These are phyloP conservation scores for Bombylius major DNA, from an alignment of 2,888 invertebrate genomes.

Conservation along the genomic window DNA sequence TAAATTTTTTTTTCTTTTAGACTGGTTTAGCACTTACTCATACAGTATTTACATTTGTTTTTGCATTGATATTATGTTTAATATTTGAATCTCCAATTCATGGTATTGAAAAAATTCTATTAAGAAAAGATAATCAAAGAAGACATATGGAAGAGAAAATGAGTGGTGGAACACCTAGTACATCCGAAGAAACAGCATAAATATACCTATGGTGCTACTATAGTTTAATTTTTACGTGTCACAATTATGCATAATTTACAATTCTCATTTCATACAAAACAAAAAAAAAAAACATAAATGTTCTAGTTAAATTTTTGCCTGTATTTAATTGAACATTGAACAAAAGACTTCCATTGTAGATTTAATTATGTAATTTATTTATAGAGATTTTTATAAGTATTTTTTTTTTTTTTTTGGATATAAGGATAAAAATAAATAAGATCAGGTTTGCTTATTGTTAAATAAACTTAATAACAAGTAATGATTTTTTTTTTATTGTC, in stretches of 20 bases:
- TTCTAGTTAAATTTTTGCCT: no score
- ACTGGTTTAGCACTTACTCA: slow-evolving; percentile 44
- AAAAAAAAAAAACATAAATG: no score
- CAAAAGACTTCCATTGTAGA: not conserved
- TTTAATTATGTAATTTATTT: not conserved
- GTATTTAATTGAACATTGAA: not conserved
- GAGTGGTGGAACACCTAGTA: slow-evolving; percentile 6
- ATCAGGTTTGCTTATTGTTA: no score
- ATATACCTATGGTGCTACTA: no score
- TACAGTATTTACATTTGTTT: slow-evolving; percentile 45
- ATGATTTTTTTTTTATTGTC: not conserved
- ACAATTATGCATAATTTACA: no score
- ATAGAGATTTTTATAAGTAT: not conserved
- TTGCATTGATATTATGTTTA: slow-evolving; percentile 50
- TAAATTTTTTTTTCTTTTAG: slow-evolving; percentile 31
- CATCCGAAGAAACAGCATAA: slow-evolving; percentile 14
- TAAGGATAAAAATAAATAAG: not conserved
- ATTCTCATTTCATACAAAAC: no score
- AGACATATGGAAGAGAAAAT: not conserved
- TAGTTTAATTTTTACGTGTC: no score
- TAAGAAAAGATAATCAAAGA: slow-evolving; percentile 36
- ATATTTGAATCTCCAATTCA: slow-evolving; percentile 61
- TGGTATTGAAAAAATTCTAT: slow-evolving; percentile 54
- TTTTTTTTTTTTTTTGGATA: not conserved
- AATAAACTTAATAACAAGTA: no score